phyloP scores from a whole-genome alignment of 2,888 invertebrate species.

The Netelia inedita region DNA sequence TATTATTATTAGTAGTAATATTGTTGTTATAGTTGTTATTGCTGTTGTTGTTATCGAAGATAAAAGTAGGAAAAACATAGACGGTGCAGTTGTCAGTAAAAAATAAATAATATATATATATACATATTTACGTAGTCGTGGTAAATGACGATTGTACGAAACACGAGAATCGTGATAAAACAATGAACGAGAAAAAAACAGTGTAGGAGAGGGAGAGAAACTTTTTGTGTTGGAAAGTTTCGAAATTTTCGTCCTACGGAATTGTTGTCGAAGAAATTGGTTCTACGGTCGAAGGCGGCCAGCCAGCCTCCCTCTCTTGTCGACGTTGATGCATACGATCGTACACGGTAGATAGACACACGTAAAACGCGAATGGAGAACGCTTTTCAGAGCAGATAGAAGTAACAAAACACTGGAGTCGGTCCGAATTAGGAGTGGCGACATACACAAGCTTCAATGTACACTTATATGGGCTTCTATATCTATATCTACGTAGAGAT shows the following conservation, averaged over 20 bases:
- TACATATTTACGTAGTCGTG: not conserved
- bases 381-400: constrained; percentile 5
- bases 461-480: not conserved
- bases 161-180: not conserved
- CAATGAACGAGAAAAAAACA: not conserved
- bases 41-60: not conserved
- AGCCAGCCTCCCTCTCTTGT: constrained; percentile 1
- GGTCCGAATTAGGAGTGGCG: constrained; percentile 52
- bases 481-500: not conserved
- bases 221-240: constrained; percentile 5
- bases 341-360: not conserved
- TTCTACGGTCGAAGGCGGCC: not conserved
- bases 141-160: constrained; percentile 2
- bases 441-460: constrained; percentile 19
- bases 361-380: constrained; percentile 15
- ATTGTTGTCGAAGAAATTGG: constrained; percentile 38
- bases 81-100: not conserved
- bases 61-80: no score
- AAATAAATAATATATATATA: not conserved
- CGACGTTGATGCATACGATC: not conserved
- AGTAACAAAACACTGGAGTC: constrained; percentile 12
- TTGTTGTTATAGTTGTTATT: not conserved
- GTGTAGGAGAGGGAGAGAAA: not conserved
- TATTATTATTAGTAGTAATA: not conserved
- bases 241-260: constrained; percentile 19